A percentile compares a stretch with the other conserved stretches of the same genome.
Conservation (phyloP, 2,888 invertebrate genomes). For the Ceratothoa steindachneri region DNA sequence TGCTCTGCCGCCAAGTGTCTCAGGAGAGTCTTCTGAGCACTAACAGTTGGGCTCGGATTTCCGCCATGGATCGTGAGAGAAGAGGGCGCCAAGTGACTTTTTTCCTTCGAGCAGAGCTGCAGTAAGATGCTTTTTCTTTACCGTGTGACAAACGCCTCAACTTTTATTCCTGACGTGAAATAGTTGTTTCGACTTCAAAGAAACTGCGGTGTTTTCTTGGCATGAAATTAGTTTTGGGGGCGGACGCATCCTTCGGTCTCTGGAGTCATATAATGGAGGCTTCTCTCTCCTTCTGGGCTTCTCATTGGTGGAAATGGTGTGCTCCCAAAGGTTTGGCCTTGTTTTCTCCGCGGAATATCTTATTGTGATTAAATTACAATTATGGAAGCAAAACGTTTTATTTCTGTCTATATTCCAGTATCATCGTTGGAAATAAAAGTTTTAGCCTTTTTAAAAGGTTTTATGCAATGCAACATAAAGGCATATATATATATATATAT, state of each 20-base stretch:
- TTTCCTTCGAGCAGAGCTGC: not conserved
- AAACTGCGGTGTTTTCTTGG: constrained; percentile 7
- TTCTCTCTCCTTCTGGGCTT: no score
- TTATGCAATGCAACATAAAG: no score
- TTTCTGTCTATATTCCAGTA: no score
- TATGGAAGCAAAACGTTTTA: not conserved
- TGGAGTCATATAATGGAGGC: constrained; percentile 4
- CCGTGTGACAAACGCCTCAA: not conserved
- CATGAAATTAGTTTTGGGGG: constrained; percentile 15
- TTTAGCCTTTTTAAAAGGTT: no score
- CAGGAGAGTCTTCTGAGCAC: constrained; percentile 4
- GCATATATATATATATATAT: constrained; percentile 4
- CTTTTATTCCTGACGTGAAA: constrained; percentile 3
- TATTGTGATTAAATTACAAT: not conserved
- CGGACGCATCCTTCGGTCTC: not conserved
- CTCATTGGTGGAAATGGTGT: not conserved
- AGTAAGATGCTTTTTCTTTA: constrained; percentile 1
- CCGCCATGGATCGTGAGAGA: not conserved
- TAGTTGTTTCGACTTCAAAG: constrained; percentile 17
- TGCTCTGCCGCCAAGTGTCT: constrained; percentile 2
- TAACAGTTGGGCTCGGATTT: constrained; percentile 6
- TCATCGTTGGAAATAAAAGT: no score
- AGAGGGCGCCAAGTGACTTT: not conserved
- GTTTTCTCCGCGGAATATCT: not conserved
- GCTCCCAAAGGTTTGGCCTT: not conserved